These are phyloP conservation scores for Heliocidaris tuberculata DNA, from an alignment of 35 echinoderm and acorn worm species.

Conservation along the genomic window DNA sequence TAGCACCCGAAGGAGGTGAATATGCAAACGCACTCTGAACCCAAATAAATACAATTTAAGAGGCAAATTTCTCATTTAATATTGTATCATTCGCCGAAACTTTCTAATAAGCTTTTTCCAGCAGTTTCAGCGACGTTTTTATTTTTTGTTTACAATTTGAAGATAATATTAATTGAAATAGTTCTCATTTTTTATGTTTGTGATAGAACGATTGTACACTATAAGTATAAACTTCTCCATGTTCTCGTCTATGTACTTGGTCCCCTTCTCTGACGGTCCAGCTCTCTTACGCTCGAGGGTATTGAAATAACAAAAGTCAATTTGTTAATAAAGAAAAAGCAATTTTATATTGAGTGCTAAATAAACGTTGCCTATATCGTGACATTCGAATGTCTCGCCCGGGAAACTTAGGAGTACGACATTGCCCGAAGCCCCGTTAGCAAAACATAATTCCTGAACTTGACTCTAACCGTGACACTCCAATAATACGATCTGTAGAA, in stretches of 20 bases:
- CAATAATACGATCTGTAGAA: neutral
- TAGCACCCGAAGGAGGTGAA: too few species aligned
- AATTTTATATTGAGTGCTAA: slow-evolving; percentile 34
- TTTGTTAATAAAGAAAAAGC: slow-evolving; percentile 29
- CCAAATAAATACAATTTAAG: too few species aligned
- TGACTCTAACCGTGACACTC: neutral
- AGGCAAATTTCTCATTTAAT: too few species aligned
- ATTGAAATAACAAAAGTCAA: slow-evolving; percentile 31
- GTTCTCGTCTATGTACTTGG: neutral
- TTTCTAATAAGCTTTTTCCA: too few species aligned
- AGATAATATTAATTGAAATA: neutral
- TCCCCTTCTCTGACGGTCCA: neutral
- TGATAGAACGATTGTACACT: neutral
- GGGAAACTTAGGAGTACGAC: neutral
- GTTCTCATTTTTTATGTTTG: neutral
- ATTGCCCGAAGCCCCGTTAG: neutral
- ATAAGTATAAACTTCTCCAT: neutral
- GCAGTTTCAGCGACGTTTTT: too few species aligned
- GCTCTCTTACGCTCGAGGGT: neutral
- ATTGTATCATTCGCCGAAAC: too few species aligned
- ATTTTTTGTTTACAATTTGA: neutral
- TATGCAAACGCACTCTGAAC: too few species aligned
- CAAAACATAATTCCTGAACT: neutral
- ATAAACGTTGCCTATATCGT: neutral
- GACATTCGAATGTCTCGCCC: slow-evolving; percentile 9